Percentiles rank a stretch among this genome's conserved stretches.
These are phyloP conservation scores for Myotis planiceps DNA, from an alignment of 2,797 vertebrate species.

Conservation along the genomic window DNA sequence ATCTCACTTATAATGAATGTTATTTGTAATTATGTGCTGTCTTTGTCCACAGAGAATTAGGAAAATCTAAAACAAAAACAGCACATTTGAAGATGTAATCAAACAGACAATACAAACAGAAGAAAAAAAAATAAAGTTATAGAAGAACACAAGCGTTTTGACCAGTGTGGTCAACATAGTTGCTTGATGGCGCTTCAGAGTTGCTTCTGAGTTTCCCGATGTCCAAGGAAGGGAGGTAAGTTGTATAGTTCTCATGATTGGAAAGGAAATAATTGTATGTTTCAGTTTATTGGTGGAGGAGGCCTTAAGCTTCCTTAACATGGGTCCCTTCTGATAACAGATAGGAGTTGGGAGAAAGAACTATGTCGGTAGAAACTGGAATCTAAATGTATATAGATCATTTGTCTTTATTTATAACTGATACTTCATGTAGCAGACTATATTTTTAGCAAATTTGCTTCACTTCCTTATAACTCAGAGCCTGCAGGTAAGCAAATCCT, in stretches of 20 bases:
- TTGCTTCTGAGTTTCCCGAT: not conserved
- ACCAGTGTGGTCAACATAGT: not conserved
- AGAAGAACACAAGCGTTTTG: not conserved
- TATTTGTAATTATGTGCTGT: not conserved
- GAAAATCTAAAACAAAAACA: not conserved
- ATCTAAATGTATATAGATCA: not conserved
- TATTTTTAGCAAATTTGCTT: not conserved
- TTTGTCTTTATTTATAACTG: not conserved
- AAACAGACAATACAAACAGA: not conserved
- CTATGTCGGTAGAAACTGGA: not conserved
- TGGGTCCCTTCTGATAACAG: not conserved
- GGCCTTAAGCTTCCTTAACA: not conserved
- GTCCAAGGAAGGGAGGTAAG: not conserved
- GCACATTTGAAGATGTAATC: not conserved
- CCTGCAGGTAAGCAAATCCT: not conserved
- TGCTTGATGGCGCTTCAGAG: not conserved
- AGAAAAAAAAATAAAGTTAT: not conserved
- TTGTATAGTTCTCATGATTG: not conserved
- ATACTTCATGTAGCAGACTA: not conserved
- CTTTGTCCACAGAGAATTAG: not conserved
- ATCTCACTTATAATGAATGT: not conserved
- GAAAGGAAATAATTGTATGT: not conserved
- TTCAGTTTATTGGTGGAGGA: not conserved
- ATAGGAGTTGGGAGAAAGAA: not conserved
- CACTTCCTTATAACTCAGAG: not conserved